Evolutionary conservation across 1,140 invertebrate species (phyloP).

Genomic region (Halesus radiatus): DNA sequence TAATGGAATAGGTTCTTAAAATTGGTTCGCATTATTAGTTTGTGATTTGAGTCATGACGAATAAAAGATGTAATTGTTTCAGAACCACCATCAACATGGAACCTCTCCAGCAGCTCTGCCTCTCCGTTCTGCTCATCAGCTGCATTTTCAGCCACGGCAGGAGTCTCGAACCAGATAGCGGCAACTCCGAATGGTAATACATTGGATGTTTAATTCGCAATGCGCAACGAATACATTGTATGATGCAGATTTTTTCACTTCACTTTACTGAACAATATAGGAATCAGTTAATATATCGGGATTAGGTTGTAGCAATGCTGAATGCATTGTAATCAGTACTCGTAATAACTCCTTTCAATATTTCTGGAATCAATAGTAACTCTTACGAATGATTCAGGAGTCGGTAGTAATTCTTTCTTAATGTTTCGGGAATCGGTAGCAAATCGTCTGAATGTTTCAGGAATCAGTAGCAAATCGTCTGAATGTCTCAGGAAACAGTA

Average conservation of each 20-base stretch:
- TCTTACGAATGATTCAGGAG: background rate
- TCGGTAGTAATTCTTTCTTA: background rate
- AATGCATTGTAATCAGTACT: no score
- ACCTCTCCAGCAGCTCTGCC: background rate
- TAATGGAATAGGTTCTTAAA: no score
- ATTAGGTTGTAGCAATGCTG: no score
- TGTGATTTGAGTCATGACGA: background rate
- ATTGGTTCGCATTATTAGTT: no score
- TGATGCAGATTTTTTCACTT: no score
- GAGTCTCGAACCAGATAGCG: background rate
- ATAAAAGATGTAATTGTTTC: background rate
- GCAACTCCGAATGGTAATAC: background rate
- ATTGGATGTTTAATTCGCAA: background rate
- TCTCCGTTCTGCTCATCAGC: background rate
- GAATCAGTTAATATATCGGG: no score
- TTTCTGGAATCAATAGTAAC: background rate
- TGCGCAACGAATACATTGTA: no score
- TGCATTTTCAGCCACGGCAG: background rate
- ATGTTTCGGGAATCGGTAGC: background rate
- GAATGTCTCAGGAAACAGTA: no score
- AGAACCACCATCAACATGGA: background rate
- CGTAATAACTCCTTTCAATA: no score
- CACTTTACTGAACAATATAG: no score
- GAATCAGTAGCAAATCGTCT: no score
- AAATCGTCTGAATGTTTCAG: background rate